These are phyloP conservation scores for Cheilosia vulpina DNA, from an alignment of 2,888 invertebrate species.

Conservation along the genomic window DNA sequence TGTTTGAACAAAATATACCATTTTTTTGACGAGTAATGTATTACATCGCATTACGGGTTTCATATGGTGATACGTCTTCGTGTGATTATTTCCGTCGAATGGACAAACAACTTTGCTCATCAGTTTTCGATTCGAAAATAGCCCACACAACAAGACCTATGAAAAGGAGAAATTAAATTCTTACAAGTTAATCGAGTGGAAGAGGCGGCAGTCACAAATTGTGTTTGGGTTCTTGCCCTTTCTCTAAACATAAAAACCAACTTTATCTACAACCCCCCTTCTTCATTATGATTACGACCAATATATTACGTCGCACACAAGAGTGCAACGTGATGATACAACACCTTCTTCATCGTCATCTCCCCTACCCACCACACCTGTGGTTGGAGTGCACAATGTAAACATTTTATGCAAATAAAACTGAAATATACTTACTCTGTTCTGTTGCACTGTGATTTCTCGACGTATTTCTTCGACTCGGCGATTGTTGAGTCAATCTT, in stretches of 20 bases:
- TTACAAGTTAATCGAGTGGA: neutral
- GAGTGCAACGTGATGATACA: too few relatives aligned
- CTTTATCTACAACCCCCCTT: neutral
- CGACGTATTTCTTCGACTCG: constrained; percentile 92
- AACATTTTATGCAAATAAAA: neutral
- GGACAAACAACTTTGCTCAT: neutral
- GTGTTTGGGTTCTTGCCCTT: neutral
- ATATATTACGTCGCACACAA: too few relatives aligned
- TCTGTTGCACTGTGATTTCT: constrained; percentile 89
- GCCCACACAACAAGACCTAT: neutral
- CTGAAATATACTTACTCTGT: constrained; percentile 89
- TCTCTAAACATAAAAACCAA: neutral
- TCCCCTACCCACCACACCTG: neutral
- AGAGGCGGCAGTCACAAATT: neutral
- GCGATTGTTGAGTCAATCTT: constrained; percentile 94
- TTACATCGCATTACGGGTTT: too few relatives aligned
- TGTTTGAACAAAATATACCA: too few relatives aligned
- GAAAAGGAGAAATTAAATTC: neutral
- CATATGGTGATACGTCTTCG: too few relatives aligned
- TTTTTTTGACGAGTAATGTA: too few relatives aligned
- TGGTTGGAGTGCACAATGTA: neutral
- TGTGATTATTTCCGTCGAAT: too few relatives aligned
- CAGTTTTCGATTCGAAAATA: neutral
- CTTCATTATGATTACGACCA: too few relatives aligned
- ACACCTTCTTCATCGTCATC: too few relatives aligned